Percentiles rank a stretch among this genome's conserved stretches.
phyloP scores from a whole-genome alignment of 1,140 invertebrate genomes.

The Andrena cerasifolii region DNA sequence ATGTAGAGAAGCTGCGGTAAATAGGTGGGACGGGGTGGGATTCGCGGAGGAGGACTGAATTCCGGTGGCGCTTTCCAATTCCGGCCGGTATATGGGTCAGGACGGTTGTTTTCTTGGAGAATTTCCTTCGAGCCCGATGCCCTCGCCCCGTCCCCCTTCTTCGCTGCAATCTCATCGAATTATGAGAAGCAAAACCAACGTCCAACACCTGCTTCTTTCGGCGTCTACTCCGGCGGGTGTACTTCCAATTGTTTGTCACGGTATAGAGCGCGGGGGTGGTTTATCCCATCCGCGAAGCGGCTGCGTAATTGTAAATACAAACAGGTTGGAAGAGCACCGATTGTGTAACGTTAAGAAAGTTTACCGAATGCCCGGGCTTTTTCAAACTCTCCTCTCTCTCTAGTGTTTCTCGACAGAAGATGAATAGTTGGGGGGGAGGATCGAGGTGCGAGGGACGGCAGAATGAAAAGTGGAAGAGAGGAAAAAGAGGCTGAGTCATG shows the following conservation, averaged over 20 bases:
- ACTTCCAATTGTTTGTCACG: too few relatives aligned
- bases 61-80: constrained; percentile 15
- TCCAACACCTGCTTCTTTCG: not conserved
- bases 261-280: too few relatives aligned
- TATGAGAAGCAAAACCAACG: not conserved
- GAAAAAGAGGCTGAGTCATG: constrained; percentile 30
- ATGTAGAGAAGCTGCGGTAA: not conserved
- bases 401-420: not conserved
- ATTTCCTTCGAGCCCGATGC: not conserved
- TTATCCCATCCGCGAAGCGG: too few relatives aligned
- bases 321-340: too few relatives aligned
- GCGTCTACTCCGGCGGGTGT: too few relatives aligned
- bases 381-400: too few relatives aligned
- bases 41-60: not conserved
- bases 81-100: constrained; percentile 13
- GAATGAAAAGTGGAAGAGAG: not conserved
- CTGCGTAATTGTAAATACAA: too few relatives aligned
- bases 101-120: constrained; percentile 26
- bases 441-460: not conserved
- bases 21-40: constrained; percentile 1
- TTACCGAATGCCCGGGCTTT: too few relatives aligned
- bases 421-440: too few relatives aligned
- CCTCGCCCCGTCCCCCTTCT: too few relatives aligned
- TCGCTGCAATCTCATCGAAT: constrained; percentile 11
- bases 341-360: too few relatives aligned